Base-by-base conservation (phyloP, 1,140 invertebrate genomes). In the Formica exsecta region DNA sequence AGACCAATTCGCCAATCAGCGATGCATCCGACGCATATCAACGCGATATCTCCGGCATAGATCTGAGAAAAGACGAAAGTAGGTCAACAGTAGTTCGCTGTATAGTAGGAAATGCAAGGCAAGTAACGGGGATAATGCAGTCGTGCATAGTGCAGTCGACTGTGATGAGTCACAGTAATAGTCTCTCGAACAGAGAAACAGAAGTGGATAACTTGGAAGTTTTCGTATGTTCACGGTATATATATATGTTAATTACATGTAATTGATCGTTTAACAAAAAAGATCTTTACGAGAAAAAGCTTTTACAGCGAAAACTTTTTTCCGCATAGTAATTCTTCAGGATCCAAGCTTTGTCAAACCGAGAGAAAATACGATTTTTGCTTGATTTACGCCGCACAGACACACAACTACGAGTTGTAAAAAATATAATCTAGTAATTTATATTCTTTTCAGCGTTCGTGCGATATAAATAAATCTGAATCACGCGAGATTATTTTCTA, bases 171-270 rank as follows among this genome's bases (percentile, higher is more conserved):
- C 48, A 22, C 32, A 38, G 13, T 25, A 68, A 9, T 51, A 51
- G 13, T 51, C 13, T 16, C 2, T 44, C 2, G 22, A 77, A 77
- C 16, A 48, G 19, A 51, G 16, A 70, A 51, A 65, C 16, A 9
- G 25, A 9, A 22, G 32, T 38, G 48, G 48, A 36, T 38, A 59
- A 68, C 48, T 80, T 66, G 32, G 0, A 62, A 80, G 22, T 75
- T 75, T 66, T 79, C 41, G 13, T 75, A 61, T 54, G 61, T 13
- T 29, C 48, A 29, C 29, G 4, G 22, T 87, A 77, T 64, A 64
- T 64, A 32, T 32, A 32, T 32, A 32, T 32, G 88, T 86, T 90
- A 90, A 90, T 90, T 90, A 90, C 75, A 32, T 44, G 71, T 70
- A 87, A 90, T 90, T 90, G 89, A 79, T 85, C 74, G 76, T 84